Base-by-base conservation (phyloP, 2,888 invertebrate species). In the Yponomeuta malinellus region DNA sequence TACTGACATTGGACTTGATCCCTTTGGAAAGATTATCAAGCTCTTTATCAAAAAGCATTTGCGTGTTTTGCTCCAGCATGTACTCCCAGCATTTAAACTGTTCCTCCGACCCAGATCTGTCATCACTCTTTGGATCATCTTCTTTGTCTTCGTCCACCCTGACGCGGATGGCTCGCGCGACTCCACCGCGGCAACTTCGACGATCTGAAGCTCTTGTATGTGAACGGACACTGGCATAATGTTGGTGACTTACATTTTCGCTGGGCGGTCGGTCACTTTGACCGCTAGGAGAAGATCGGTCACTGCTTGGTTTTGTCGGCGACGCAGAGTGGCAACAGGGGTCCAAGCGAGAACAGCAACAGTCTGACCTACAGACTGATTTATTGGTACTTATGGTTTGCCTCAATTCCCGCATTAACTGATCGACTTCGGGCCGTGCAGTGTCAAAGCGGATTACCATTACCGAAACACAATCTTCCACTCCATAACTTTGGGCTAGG, bases 11-110 rank as follows among this genome's bases (percentile, higher is more conserved):
- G 0, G 93, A 93, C 76, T 93, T 93, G 31, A 94, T 93, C 0
- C 94, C 94, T 80, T 94, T 94, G 0, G 95, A 95, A 66, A 97
- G 87, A 59, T 97, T 96, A 79, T 97, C 97, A 69, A 97, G 84
- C 84, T 97, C 97, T 81, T 97, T 97, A 84, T 97, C 97, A 78
- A 97, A 97, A 2, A 97, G 81, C 81, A 97, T 91, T 81, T 97
- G 97, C 0, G 97, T 97, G 78, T 97, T 97, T 83, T 97, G 97
- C 81, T 97, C 97, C 69, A 97, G 86, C 97, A 97, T 97, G 78
- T 97, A 97, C 78, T 97, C 97, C 97, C 97, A 97, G 81, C 97
- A 97, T 81, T 97, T 96, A 80, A 97, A 97, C 81, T 97, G 97
- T 82, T 97, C 97, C 79, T 97, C 97, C 1, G 96, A 95, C 72